phyloP scores from a whole-genome alignment of 1,140 invertebrate genomes.

The Lepidurus couesii region DNA sequence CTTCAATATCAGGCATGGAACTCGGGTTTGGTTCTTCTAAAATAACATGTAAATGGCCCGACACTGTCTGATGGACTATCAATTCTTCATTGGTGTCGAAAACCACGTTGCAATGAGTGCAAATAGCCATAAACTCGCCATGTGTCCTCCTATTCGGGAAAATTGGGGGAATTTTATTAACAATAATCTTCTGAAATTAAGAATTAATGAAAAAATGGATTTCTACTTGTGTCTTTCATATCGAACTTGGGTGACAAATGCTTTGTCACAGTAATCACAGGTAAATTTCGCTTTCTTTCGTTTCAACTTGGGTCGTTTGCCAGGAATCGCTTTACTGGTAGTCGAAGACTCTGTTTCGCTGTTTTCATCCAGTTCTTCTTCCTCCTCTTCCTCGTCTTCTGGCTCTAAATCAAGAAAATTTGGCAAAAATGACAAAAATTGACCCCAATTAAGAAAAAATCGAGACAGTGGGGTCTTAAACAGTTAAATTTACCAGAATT shows the following conservation, averaged over 20 bases:
- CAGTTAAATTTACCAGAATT: neutral
- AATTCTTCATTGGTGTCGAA: constrained; percentile 33
- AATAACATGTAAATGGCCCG: constrained; percentile 47
- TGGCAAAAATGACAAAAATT: neutral
- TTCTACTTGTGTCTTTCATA: constrained; percentile 50
- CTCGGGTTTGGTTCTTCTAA: neutral
- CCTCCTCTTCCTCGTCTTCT: constrained; percentile 29
- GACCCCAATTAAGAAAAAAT: neutral
- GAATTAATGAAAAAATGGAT: constrained; percentile 20
- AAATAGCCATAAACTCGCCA: constrained; percentile 36
- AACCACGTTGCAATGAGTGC: constrained; percentile 52
- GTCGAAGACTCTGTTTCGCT: constrained; percentile 50
- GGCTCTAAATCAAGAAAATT: neutral
- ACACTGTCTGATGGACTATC: constrained; percentile 57
- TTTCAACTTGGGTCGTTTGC: constrained; percentile 52
- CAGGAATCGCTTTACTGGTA: neutral
- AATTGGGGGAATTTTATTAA: constrained; percentile 21
- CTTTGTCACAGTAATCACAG: constrained; percentile 52
- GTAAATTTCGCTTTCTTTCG: constrained; percentile 47
- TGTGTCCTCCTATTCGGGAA: constrained; percentile 29
- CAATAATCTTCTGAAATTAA: constrained; percentile 42
- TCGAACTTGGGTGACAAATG: constrained; percentile 51
- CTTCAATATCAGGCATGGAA: neutral
- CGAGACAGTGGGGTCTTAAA: neutral
- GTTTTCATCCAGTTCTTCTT: constrained; percentile 56